Base-by-base conservation (phyloP, 2,888 invertebrate species). In the Ecdyonurus torrentis region DNA sequence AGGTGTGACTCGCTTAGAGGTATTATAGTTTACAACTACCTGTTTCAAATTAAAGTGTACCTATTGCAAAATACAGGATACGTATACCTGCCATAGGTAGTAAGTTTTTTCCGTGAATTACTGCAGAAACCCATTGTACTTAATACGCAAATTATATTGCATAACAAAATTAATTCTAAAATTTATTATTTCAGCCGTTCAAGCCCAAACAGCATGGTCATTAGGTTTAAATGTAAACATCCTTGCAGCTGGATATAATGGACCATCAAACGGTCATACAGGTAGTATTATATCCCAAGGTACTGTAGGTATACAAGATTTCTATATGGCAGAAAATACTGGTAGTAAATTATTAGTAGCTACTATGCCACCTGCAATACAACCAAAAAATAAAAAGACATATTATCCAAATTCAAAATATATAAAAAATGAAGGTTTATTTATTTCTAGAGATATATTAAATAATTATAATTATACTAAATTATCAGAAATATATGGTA, bases 231-330 rank as follows among this genome's bases (percentile, higher is more conserved):
- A 86, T 63, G 82, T 86, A 0, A 87, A 86, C 70, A 77, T 91
- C 2, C 71, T 91, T 10, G 84, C 83, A 0, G 76, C 91, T 1
- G 88, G 88, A 20, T 82, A 86, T 1, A 88, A 86, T 70, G 75
- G 78, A 58, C 84, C 86, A 0, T 64, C 64, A 1, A 70, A 75
- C 0, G 86, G 85, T 1, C 82, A 80, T 67, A 81, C 84, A 37
- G 91, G 91, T 2, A 84, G 84, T 10, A 91, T 90, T n/a, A 85
- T 91, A 63, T 90, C 81, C 71, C 78, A 81, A 0, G 84, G 85
- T 0, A 74, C 10, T 20, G 55, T 7, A 55, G 81, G 81, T 0
- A 75, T 77, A 1, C 66, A 80, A 19, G 66, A 74, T 23, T 76
- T 76, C 66, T 71, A 75, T 1, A 79, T 79, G 77, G 75, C 79